Evolutionary conservation across 2,797 vertebrate species (phyloP).

Genomic region (Sitta carolinensis): DNA sequence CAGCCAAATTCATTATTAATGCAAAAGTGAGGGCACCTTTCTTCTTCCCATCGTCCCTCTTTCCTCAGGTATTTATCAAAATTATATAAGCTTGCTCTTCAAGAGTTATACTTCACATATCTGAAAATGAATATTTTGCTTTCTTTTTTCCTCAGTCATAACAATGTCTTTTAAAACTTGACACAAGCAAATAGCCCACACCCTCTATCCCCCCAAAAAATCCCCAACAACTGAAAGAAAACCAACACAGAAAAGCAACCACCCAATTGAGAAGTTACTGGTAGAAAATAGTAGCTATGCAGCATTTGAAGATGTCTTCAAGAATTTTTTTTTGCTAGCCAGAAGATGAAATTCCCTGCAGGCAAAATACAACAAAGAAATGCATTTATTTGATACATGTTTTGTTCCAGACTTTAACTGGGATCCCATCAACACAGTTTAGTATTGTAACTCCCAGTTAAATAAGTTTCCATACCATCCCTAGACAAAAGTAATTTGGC

Average conservation of each 20-base stretch:
- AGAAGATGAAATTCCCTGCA: not conserved
- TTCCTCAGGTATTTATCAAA: not conserved
- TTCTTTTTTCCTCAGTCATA: not conserved
- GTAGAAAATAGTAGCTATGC: not conserved
- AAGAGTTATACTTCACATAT: not conserved
- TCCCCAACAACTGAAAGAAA: not conserved
- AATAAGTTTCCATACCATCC: not conserved
- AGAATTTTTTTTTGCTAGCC: not conserved
- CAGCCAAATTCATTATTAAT: not conserved
- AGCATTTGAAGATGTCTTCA: not conserved
- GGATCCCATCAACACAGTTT: not conserved
- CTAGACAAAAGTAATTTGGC: not conserved
- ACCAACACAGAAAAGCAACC: not conserved
- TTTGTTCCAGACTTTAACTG: not conserved
- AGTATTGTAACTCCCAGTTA: not conserved
- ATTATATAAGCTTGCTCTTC: not conserved
- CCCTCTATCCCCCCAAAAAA: rapidly evolving
- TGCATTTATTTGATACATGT: rapidly evolving
- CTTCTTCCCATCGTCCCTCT: not conserved
- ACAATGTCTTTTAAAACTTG: not conserved
- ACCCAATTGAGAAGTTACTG: not conserved
- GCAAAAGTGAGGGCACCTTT: not conserved
- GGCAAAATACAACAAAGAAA: not conserved
- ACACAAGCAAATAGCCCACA: not conserved
- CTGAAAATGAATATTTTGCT: not conserved